phyloP scores from a whole-genome alignment of 2,797 vertebrate genomes.

The Neosilurus mollespiculum region DNA sequence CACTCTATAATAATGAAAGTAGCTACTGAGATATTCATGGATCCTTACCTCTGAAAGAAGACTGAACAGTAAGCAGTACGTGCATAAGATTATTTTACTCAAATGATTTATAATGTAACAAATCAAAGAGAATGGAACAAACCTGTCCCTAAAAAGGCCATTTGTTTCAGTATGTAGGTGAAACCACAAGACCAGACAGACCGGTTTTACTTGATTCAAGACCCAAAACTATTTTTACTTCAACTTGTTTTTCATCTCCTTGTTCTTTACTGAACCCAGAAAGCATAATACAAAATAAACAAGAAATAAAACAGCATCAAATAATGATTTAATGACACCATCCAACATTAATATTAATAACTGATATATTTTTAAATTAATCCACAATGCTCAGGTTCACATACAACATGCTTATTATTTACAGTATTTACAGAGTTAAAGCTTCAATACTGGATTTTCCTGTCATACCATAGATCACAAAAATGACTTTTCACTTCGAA shows the following conservation, averaged over 20 bases:
- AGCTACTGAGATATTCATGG: not conserved
- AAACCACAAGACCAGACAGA: constrained; percentile 27
- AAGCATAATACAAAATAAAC: not conserved
- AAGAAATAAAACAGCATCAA: not conserved
- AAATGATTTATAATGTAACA: not conserved
- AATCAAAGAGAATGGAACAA: not conserved
- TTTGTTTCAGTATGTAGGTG: constrained; percentile 2
- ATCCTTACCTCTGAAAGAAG: not conserved
- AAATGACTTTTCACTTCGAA: not conserved
- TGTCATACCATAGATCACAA: not conserved
- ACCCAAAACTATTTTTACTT: not conserved
- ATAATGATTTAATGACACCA: not conserved
- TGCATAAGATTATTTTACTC: not conserved
- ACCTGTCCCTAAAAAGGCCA: not conserved
- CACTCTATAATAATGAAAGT: not conserved
- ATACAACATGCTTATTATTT: not conserved
- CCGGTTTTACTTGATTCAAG: constrained; percentile 26
- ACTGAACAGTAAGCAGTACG: not conserved
- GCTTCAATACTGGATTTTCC: not conserved
- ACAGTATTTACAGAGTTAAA: constrained; percentile 18
- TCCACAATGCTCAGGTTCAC: constrained; percentile 6
- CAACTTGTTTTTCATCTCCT: not conserved
- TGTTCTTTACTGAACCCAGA: not conserved
- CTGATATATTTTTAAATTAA: not conserved
- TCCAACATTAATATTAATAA: constrained; percentile 2